These are phyloP conservation scores for Allolobophora icterica DNA, from an alignment of 2,888 invertebrate genomes.

Conservation along the genomic window DNA sequence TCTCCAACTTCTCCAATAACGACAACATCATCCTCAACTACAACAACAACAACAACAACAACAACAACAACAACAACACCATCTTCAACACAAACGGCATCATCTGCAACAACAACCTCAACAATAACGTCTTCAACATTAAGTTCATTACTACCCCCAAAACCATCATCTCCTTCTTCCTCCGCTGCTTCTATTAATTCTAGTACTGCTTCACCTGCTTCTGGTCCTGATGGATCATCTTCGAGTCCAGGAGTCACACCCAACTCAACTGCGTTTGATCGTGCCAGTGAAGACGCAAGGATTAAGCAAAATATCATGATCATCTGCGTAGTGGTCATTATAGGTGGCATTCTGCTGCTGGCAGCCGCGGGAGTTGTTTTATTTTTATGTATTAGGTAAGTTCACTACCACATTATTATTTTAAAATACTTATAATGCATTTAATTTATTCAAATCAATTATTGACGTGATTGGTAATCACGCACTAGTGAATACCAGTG, in stretches of 20 bases:
- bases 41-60: constrained; percentile 18
- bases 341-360: neutral
- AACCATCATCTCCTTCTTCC: neutral
- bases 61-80: neutral
- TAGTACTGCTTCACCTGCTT: neutral
- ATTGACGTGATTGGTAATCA: too few species aligned
- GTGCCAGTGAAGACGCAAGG: neutral
- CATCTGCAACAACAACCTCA: neutral
- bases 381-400: neutral
- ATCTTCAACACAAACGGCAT: neutral
- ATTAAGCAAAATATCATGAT: neutral
- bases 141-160: neutral
- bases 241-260: neutral
- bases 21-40: neutral
- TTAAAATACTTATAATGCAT: too few species aligned
- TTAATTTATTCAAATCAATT: too few species aligned
- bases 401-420: neutral
- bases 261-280: neutral
- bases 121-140: neutral
- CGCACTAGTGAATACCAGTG: too few species aligned
- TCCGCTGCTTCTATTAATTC: neutral
- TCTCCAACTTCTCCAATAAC: neutral
- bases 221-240: neutral
- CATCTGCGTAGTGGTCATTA: neutral
- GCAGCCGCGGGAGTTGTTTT: neutral